phyloP scores from a whole-genome alignment of 1,140 invertebrate genomes.

The Pseudomyrmex flavicornis region DNA sequence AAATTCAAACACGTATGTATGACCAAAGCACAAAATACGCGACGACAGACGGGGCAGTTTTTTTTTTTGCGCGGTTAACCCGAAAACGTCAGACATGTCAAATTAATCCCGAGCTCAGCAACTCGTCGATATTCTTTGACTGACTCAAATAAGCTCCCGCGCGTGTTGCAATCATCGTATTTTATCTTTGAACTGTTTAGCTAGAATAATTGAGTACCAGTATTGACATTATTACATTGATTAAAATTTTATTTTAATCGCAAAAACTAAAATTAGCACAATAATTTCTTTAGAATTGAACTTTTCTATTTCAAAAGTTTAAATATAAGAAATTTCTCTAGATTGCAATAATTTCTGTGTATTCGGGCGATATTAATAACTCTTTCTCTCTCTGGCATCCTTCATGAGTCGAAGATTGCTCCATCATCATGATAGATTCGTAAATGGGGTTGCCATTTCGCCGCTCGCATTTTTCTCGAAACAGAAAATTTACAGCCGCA shows the following conservation, averaged over 20 bases:
- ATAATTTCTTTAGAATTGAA: neutral
- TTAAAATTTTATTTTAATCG: neutral
- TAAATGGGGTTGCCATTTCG: conserved; percentile 11
- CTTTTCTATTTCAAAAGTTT: neutral
- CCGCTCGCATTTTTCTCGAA: neutral
- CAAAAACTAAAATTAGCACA: neutral
- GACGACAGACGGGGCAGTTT: neutral
- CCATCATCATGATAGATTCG: conserved; percentile 8
- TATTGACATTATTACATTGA: too few relatives aligned
- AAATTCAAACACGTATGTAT: conserved; percentile 62
- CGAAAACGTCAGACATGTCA: conserved; percentile 55
- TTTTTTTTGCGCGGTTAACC: conserved; percentile 29
- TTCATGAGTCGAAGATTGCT: neutral
- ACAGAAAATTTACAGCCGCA: conserved; percentile 30
- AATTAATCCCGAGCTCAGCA: conserved; percentile 43
- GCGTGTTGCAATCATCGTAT: neutral
- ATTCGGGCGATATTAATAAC: neutral
- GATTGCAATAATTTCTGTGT: neutral
- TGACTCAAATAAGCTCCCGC: neutral
- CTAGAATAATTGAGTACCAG: too few relatives aligned
- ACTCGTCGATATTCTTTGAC: conserved; percentile 4
- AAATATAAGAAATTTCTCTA: neutral
- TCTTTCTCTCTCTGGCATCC: neutral
- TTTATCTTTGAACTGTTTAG: neutral
- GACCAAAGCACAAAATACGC: conserved; percentile 37